A percentile compares a stretch with the other conserved stretches of the same genome.
phyloP scores from a whole-genome alignment of 2,113 vertebrate species.

The Suncus etruscus region DNA sequence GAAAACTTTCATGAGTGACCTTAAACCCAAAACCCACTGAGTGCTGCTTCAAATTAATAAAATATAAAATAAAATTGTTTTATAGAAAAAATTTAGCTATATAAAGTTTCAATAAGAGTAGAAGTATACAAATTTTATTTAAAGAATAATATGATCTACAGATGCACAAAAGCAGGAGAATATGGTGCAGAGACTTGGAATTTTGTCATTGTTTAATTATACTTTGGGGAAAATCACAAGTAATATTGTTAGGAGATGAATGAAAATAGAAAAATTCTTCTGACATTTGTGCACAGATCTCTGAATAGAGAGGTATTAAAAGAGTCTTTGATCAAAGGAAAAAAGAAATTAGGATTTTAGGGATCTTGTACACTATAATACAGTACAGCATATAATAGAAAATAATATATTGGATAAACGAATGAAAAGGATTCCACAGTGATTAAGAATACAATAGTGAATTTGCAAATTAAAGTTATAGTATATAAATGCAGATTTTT shows the following conservation, averaged over 20 bases:
- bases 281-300: background rate
- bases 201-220: background rate
- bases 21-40: no score
- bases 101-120: conserved; percentile 14
- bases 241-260: background rate
- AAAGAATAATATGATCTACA: conserved; percentile 28
- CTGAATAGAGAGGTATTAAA: background rate
- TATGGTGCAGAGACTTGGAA: background rate
- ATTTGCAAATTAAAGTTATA: conserved; percentile 7
- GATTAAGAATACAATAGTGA: conserved; percentile 44
- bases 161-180: conserved; percentile 3
- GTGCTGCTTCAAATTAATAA: no score
- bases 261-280: background rate
- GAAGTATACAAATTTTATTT: background rate
- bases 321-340: background rate
- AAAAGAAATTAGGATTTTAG: conserved; percentile 31
- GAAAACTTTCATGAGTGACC: no score
- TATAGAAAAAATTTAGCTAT: conserved; percentile 1
- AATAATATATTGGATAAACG: background rate
- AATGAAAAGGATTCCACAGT: background rate
- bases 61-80: background rate
- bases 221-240: background rate
- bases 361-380: background rate
- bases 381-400: background rate
- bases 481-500: background rate